phyloP scores from a whole-genome alignment of 2,888 invertebrate species.

The Eueremaeus valkanovi region DNA sequence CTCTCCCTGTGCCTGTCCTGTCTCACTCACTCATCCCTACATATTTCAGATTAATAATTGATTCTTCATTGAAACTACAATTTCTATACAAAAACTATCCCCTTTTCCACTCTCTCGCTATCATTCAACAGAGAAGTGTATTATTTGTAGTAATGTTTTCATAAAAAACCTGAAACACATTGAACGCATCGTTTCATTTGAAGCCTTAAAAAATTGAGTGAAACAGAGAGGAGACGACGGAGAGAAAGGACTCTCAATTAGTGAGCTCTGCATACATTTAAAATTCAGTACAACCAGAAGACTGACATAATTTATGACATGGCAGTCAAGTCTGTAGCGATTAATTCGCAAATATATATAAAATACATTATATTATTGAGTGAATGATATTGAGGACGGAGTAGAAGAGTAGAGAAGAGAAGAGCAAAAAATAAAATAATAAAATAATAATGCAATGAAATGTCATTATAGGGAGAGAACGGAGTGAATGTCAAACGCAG shows the following conservation, averaged over 20 bases:
- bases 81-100: background rate
- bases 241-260: no score
- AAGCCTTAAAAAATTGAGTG: background rate
- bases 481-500: slow-evolving; percentile 11
- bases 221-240: background rate
- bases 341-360: no score
- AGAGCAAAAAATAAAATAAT: slow-evolving; percentile 3
- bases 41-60: slow-evolving; percentile 5
- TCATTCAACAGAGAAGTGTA: background rate
- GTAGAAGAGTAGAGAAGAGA: no score
- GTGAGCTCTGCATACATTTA: no score
- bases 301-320: background rate
- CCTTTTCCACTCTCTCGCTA: background rate
- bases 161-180: background rate
- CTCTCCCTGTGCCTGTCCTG: no score
- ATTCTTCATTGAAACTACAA: background rate
- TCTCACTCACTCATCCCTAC: no score
- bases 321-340: background rate
- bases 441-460: background rate
- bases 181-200: background rate
- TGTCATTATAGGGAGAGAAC: background rate
- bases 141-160: background rate
- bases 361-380: no score
- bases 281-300: background rate
- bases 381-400: no score